Base-by-base conservation (phyloP, 2,113 vertebrate species). In the Odontophorus gujanensis region DNA sequence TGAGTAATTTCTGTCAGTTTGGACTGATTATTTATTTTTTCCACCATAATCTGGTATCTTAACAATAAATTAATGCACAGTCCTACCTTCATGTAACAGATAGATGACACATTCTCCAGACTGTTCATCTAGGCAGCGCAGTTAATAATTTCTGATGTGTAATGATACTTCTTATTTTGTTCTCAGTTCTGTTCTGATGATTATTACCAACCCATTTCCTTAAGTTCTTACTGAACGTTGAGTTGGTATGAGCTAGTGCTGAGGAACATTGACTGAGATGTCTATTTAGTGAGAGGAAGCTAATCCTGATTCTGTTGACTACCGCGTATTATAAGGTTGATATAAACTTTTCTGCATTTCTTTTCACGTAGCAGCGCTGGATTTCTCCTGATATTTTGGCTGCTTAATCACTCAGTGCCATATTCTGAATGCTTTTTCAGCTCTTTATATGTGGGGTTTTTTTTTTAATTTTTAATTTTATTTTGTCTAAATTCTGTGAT, bases 1-100 rank as follows among this genome's bases (percentile, higher is more conserved):
- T 66, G 21, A 32, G 28, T 79, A 71, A 72, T 80, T 82, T 79
- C 13, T 28, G 5, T 85, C 30, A 13, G 68, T 94, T 89, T 42
- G 95, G 36, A 81, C 47, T 21, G 92, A n/a, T 87, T 77, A 42
- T 86, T 83, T 91, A 16, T 87, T 84, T 81, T 53, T 22, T 69
- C 59, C 48, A 11, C 47, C 22, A 24, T 72, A 72, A 55, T 78
- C 11, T 78, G 18, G 81, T 94, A 50, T 71, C 63, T 20, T 78
- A 74, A 74, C 18, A 91, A 81, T 50, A 57, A 78, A 48, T 48
- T 59, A 40, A 45, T 48, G 13, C 8, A 57, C 13, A 11, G 85
- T 92, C 91, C 69, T 79, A n/a, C 36, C 10, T 28, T 78, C 53
- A 30, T 53, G 43, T 71, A 76, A 32, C 43, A 47, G 15, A 48